Base-by-base conservation (phyloP, 2,113 vertebrate species). In the Empidonax alnorum region DNA sequence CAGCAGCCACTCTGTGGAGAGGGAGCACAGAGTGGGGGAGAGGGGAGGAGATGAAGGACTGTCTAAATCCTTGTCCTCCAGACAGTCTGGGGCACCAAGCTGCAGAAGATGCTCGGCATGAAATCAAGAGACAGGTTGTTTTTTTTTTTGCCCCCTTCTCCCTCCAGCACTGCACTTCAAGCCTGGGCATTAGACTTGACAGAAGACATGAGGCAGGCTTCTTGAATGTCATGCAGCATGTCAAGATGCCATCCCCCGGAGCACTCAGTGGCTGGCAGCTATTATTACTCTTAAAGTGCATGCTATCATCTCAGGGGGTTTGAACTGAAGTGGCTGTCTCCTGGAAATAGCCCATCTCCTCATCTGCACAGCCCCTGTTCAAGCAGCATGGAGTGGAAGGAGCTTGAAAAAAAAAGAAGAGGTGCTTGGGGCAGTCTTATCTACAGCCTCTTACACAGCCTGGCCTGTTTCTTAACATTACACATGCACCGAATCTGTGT, bases 1-100 rank as follows among this genome's bases (percentile, higher is more conserved):
- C n/a, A n/a, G n/a, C n/a, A n/a, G n/a, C n/a, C n/a, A n/a, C n/a
- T n/a, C n/a, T n/a, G n/a, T n/a, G n/a, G n/a, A n/a, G n/a, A n/a
- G n/a, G n/a, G n/a, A n/a, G 7, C 1, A 0, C 1, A 6, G 21
- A 62, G 30, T 7, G 55, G 69, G 7, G 30, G 31, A 59, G 13
- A 10, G 30, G 18, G 21, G 39, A 87, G 50, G 10, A 80, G 61
- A 67, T 22, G 4, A 78, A 67, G 74, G 69, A 30, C 24, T 22
- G 3, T 9, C 31, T 30, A 39, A 63, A 39, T 7, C 25, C 12
- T 46, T 22, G 28, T 50, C 47, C 33, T 37, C 6, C 15, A n/a
- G 46, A 30, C 31, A 82, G 19, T 8, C 12, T 8, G 19, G 23
- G 14, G 18, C 4, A 2, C 18, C 14, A 42, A 81, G 47, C 23